Evolutionary conservation across 2,888 invertebrate genomes (phyloP).

Genomic region (Polydrusus pterygomalis): DNA sequence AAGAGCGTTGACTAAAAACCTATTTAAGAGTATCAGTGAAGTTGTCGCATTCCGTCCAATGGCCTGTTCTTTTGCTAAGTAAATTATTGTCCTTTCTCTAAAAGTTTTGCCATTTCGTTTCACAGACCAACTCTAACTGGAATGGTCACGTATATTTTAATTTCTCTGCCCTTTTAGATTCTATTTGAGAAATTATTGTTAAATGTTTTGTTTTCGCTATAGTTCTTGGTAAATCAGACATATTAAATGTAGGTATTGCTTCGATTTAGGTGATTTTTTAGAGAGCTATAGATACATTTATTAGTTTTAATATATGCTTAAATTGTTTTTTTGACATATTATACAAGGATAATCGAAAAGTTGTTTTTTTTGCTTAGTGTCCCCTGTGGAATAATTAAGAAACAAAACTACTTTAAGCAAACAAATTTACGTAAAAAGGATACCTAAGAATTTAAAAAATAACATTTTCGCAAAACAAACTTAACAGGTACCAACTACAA

Average conservation of each 20-base stretch:
- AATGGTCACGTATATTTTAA: constrained; percentile 67
- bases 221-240: constrained; percentile 25
- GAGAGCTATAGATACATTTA: too few species aligned
- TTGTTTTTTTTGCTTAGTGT: too few species aligned
- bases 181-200: constrained; percentile 50
- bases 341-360: too few species aligned
- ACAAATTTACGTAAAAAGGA: too few species aligned
- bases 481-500: too few species aligned
- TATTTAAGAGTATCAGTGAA: constrained; percentile 63
- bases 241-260: too few species aligned
- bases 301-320: too few species aligned
- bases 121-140: constrained; percentile 59
- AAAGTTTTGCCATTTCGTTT: constrained; percentile 67
- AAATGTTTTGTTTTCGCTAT: constrained; percentile 46
- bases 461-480: too few species aligned
- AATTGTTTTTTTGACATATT: too few species aligned
- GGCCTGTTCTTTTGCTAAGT: constrained; percentile 66
- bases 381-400: too few species aligned
- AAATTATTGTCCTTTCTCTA: constrained; percentile 69
- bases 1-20: constrained; percentile 56
- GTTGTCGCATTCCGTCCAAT: constrained; percentile 64
- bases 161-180: constrained; percentile 61
- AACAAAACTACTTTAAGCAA: too few species aligned
- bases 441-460: too few species aligned
- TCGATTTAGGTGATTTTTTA: neutral